A percentile compares a stretch with the other conserved stretches of the same genome.
These are phyloP conservation scores for Sebastes schlegelii DNA, from an alignment of 2,113 vertebrate species.

Conservation along the genomic window DNA sequence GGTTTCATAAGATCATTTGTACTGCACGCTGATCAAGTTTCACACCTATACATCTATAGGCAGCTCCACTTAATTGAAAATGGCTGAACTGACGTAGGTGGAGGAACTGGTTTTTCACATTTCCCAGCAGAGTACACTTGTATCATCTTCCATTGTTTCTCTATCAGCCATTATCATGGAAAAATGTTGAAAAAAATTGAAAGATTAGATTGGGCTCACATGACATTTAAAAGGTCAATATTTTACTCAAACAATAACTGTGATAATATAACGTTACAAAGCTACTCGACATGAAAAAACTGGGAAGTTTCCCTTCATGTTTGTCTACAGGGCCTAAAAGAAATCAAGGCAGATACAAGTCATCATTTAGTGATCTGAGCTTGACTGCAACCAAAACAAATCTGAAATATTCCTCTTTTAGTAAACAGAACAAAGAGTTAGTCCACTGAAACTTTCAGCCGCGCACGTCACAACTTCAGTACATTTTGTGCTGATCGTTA, in stretches of 20 bases:
- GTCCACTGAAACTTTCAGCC: neutral
- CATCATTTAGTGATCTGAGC: neutral
- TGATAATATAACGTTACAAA: conserved; percentile 14
- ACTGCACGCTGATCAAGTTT: conserved; percentile 42
- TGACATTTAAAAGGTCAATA: conserved; percentile 34
- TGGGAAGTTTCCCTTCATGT: neutral
- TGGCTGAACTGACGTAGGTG: conserved; percentile 18
- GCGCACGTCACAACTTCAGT: neutral
- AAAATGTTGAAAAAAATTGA: conserved; percentile 16
- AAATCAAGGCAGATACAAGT: neutral
- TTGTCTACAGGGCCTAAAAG: neutral
- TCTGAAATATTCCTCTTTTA: neutral
- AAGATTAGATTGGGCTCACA: conserved; percentile 13
- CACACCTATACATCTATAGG: conserved; percentile 15
- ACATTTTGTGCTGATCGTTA: neutral
- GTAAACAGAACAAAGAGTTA: neutral
- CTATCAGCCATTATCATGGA: conserved; percentile 23
- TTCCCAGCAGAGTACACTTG: conserved; percentile 29
- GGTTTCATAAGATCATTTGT: conserved; percentile 34
- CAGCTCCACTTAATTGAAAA: conserved; percentile 13
- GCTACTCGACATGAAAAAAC: neutral
- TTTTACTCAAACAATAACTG: conserved; percentile 2
- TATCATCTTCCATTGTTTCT: conserved; percentile 55
- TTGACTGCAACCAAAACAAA: neutral
- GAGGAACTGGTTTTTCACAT: conserved; percentile 57